Conservation (phyloP, 2,888 invertebrate species). For the Drosophila birchii region DNA sequence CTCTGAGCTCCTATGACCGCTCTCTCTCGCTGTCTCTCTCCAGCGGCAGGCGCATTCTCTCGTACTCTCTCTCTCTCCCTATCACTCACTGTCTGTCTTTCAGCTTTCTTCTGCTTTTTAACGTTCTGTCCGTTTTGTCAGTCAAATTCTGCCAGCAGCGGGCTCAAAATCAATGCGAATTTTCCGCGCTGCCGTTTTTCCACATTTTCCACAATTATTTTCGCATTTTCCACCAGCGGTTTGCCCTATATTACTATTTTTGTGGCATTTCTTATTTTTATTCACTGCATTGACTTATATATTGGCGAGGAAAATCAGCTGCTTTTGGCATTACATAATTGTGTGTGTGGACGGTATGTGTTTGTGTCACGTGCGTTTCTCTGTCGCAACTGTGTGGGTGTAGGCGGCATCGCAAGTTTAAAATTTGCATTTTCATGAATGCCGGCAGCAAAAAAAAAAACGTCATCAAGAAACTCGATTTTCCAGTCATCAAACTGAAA, state of each 20-base stretch:
- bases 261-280: neutral
- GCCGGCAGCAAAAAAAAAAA: constrained; percentile 11
- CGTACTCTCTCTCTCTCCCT: neutral
- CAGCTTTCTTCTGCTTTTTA: constrained; percentile 5
- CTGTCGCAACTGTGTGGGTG: constrained; percentile 14
- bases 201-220: constrained; percentile 21
- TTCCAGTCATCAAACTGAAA: neutral
- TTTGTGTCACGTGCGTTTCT: constrained; percentile 36
- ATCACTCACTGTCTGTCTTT: constrained; percentile 1
- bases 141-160: constrained; percentile 34
- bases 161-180: constrained; percentile 42
- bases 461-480: neutral
- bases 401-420: constrained; percentile 13
- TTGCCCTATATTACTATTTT: neutral
- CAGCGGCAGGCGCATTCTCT: neutral
- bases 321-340: constrained; percentile 41
- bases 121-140: constrained; percentile 8
- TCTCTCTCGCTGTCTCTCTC: neutral
- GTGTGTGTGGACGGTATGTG: constrained; percentile 6
- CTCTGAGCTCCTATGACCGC: constrained; percentile 16
- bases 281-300: neutral
- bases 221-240: constrained; percentile 6
- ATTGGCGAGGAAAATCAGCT: constrained; percentile 24
- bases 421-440: constrained; percentile 7
- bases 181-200: constrained; percentile 31